These are phyloP conservation scores for Pteronotus mesoamericanus DNA, from an alignment of 2,797 vertebrate genomes.

Conservation along the genomic window DNA sequence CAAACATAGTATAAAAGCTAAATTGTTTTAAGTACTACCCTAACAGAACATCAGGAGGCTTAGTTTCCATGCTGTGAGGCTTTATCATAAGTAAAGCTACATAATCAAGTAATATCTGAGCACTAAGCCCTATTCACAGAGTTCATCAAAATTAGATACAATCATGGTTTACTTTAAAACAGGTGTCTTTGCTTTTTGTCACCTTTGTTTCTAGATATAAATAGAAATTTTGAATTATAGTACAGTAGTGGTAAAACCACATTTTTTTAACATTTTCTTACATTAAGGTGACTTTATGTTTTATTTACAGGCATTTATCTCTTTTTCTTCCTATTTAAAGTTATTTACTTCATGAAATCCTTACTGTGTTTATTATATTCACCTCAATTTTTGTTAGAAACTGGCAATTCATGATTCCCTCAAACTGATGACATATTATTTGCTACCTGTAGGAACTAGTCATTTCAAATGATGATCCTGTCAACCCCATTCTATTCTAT, in stretches of 20 bases:
- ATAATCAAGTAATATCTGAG: background rate
- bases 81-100: background rate
- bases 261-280: background rate
- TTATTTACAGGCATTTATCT: background rate
- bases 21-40: background rate
- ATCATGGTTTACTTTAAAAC: background rate
- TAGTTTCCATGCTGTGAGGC: background rate
- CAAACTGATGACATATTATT: background rate
- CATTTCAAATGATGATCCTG: background rate
- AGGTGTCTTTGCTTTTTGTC: background rate
- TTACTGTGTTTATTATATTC: background rate
- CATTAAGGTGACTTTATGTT: background rate
- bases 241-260: background rate
- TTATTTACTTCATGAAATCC: background rate
- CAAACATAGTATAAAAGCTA: background rate
- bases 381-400: background rate
- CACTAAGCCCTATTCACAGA: background rate
- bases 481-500: background rate
- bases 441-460: background rate
- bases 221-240: background rate
- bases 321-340: background rate
- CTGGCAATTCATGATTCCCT: background rate
- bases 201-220: background rate
- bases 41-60: background rate
- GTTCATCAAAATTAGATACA: background rate